phyloP scores from a whole-genome alignment of 2,888 invertebrate species.

The Cheilosia scutellata region DNA sequence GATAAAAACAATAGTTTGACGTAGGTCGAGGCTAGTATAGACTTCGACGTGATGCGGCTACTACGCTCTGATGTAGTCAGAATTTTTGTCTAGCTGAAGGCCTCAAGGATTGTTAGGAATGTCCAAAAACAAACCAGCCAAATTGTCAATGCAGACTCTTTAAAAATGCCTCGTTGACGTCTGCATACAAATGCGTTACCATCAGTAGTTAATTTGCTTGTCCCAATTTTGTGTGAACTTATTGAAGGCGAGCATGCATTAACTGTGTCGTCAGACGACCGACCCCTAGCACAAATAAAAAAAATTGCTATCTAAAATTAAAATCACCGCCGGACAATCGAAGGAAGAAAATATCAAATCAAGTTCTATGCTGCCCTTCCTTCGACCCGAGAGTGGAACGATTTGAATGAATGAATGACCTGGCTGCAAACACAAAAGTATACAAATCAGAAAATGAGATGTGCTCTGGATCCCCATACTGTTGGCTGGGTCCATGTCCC shows the following conservation, averaged over 20 bases:
- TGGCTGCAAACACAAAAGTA: slow-evolving; percentile 37
- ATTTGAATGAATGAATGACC: slow-evolving; percentile 70
- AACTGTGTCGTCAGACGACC: background rate
- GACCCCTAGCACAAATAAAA: background rate
- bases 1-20: no score
- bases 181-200: background rate
- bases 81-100: no score
- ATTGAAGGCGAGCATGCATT: background rate
- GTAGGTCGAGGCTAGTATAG: no score
- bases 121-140: no score
- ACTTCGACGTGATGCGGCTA: no score
- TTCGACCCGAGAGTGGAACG: background rate
- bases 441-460: slow-evolving; percentile 73
- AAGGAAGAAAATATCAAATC: slow-evolving; percentile 68
- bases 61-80: no score
- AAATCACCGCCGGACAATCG: slow-evolving; percentile 65
- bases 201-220: background rate
- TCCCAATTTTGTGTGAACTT: background rate
- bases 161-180: background rate
- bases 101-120: no score
- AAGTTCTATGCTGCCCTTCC: slow-evolving; percentile 8
- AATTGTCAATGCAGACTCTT: no score
- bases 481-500: no score
- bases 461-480: slow-evolving; percentile 25
- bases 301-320: slow-evolving; percentile 68